These are phyloP conservation scores for Hypomesus transpacificus DNA, from an alignment of 2,113 vertebrate genomes.

Conservation along the genomic window DNA sequence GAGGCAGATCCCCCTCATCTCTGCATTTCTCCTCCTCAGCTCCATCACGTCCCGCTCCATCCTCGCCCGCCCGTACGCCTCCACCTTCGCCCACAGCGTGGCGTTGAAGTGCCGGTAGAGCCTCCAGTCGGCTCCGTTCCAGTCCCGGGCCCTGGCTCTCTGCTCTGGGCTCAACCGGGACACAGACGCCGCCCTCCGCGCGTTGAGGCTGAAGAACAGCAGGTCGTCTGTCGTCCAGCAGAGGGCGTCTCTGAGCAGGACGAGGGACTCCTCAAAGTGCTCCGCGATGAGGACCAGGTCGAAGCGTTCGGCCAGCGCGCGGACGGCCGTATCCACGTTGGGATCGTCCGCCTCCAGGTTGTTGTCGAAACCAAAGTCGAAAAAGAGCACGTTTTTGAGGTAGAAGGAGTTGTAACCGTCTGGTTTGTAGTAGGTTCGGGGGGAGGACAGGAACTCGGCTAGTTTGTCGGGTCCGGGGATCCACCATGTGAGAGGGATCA, in stretches of 20 bases:
- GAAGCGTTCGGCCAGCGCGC: slow-evolving; percentile 76
- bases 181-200: slow-evolving; percentile 72
- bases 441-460: slow-evolving; percentile 77
- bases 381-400: slow-evolving; percentile 88
- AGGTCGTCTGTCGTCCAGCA: slow-evolving; percentile 91
- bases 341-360: slow-evolving; percentile 73
- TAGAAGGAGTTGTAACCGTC: slow-evolving; percentile 87
- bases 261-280: slow-evolving; percentile 91
- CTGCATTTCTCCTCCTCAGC: slow-evolving; percentile 77
- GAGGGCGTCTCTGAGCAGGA: slow-evolving; percentile 86
- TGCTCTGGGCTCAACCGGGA: slow-evolving; percentile 75
- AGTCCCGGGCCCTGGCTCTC: slow-evolving; percentile 77
- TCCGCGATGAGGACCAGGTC: slow-evolving; percentile 87
- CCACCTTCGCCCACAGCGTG: slow-evolving; percentile 86
- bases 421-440: slow-evolving; percentile 77
- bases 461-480: slow-evolving; percentile 78
- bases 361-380: slow-evolving; percentile 90
- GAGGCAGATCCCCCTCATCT: slow-evolving; percentile 83
- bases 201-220: slow-evolving; percentile 89
- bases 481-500: slow-evolving; percentile 87
- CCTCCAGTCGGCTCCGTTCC: slow-evolving; percentile 85
- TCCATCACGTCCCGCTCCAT: slow-evolving; percentile 80
- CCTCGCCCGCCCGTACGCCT: slow-evolving; percentile 76
- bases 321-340: slow-evolving; percentile 72
- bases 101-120: slow-evolving; percentile 90